Percentiles rank a stretch among this genome's conserved stretches.
phyloP scores from a whole-genome alignment of 2,797 vertebrate species.

The Enteromius radiatus region DNA sequence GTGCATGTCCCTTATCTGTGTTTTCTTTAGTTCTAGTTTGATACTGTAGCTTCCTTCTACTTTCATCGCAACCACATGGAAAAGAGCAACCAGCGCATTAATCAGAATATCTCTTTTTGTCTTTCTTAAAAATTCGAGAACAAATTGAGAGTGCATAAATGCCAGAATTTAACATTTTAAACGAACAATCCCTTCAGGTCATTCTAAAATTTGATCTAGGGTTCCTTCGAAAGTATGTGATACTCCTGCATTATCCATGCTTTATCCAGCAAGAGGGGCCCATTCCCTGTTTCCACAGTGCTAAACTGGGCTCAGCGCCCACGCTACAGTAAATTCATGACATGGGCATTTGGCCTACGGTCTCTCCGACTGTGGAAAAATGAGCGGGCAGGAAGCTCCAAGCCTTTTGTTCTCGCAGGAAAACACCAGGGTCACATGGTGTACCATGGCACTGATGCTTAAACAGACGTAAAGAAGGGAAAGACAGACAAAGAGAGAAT shows the following conservation, averaged over 20 bases:
- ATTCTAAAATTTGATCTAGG: conserved; percentile 2
- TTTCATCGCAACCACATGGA: background rate
- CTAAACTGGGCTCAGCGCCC: conserved; percentile 29
- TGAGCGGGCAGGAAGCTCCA: conserved; percentile 42
- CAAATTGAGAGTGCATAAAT: background rate
- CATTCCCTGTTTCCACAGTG: conserved; percentile 23
- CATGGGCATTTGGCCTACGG: conserved; percentile 53
- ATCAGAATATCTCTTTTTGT: background rate
- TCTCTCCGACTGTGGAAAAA: conserved; percentile 52
- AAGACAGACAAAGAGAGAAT: conserved; percentile 20
- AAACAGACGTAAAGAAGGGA: conserved; percentile 26
- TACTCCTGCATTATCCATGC: conserved; percentile 23
- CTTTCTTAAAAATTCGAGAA: background rate
- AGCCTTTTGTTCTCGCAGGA: conserved; percentile 49
- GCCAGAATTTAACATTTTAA: background rate
- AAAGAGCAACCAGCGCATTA: background rate
- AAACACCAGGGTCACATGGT: conserved; percentile 51
- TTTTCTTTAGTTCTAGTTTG: background rate
- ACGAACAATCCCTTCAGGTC: background rate
- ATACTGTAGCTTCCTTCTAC: background rate
- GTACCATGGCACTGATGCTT: conserved; percentile 48
- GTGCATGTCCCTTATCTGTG: background rate
- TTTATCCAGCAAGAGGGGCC: background rate
- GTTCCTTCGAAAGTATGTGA: conserved; percentile 11
- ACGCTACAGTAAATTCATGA: conserved; percentile 58